Evolutionary conservation across 2,113 vertebrate species (phyloP), one percentile per base, ranked within the genome.

Genomic region (Quiscalus mexicanus): DNA sequence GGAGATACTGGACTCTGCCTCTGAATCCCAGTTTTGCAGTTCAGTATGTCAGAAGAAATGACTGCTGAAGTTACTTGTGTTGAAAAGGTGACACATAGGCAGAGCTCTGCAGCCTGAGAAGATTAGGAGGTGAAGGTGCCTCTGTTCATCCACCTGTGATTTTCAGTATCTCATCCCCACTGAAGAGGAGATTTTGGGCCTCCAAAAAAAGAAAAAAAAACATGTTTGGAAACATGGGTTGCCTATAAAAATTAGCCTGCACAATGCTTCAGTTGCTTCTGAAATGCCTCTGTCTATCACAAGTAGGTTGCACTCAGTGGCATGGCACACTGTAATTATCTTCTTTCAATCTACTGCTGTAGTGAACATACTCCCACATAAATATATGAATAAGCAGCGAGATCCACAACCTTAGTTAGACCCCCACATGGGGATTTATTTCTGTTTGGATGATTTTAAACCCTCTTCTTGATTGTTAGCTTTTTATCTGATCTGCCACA

Each of bases 371-470:
- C 15, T 79, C 37, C 71, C 24, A 37, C 13, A 12, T 80, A 81
- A 87, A 52, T 42, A 18, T 33, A 6, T 41, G 30, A 58, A 60
- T 92, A 45, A 91, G 37, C 88, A 71, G 42, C 5, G 8, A 93
- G 59, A 92, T 75, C 55, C 77, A 10, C n/a, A 63, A 12, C 20
- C 49, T 67, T 89, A 63, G 22, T 42, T 83, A 74, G 39, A 76
- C 12, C 24, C 52, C 13, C 23, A 93, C 67, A 59, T 50, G 27
- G 39, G 12, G 16, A 69, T 63, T 63, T 65, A 64, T 77, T 81
- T 85, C 60, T 21, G 12, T 7, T 93, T 80, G 96, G 76, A 59
- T 18, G 10, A 15, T 93, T 91, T 96, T 55, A 90, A 95, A 86
- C 37, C 55, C 69, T 79, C 9, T 53, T 8, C 71, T 81, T 76